A percentile compares a stretch with the other conserved stretches of the same genome.
phyloP scores from a whole-genome alignment of 1,140 invertebrate species.

The Luehdorfia chinensis region DNA sequence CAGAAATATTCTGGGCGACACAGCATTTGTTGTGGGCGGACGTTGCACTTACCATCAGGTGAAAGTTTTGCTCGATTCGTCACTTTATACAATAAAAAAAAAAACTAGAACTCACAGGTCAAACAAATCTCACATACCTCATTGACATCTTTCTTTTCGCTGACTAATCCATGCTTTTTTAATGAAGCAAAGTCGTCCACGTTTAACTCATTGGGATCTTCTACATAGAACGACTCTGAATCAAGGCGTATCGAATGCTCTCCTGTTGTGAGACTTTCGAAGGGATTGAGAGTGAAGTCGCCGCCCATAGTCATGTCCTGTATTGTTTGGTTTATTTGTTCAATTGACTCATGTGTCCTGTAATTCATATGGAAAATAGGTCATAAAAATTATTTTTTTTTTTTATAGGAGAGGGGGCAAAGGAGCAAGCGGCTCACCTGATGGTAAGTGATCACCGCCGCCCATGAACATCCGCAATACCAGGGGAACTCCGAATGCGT shows the following conservation, averaged over 20 bases:
- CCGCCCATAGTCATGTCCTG: slow-evolving; percentile 74
- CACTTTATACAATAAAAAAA: no score
- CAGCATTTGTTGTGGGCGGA: no score
- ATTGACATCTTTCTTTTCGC: slow-evolving; percentile 60
- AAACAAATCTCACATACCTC: no score
- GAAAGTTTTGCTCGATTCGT: no score
- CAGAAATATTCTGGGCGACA: no score
- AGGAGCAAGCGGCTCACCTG: no score
- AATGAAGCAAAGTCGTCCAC: slow-evolving; percentile 69
- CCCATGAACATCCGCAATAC: no score
- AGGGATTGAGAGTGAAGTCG: slow-evolving; percentile 68
- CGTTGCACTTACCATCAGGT: no score
- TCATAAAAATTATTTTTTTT: background rate
- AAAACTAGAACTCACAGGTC: no score
- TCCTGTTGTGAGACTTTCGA: slow-evolving; percentile 48
- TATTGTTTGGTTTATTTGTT: slow-evolving; percentile 71
- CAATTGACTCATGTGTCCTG: slow-evolving; percentile 61
- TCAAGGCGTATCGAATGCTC: slow-evolving; percentile 64
- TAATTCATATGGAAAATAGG: background rate
- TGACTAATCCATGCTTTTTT: slow-evolving; percentile 65
- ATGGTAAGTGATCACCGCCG: no score
- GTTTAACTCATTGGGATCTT: slow-evolving; percentile 56
- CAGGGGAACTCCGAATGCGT: no score
- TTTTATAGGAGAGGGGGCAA: no score
- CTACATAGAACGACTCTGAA: slow-evolving; percentile 57